Conservation (phyloP, 92 coral and sea anemone species). For the Pocillopora grandis region DNA sequence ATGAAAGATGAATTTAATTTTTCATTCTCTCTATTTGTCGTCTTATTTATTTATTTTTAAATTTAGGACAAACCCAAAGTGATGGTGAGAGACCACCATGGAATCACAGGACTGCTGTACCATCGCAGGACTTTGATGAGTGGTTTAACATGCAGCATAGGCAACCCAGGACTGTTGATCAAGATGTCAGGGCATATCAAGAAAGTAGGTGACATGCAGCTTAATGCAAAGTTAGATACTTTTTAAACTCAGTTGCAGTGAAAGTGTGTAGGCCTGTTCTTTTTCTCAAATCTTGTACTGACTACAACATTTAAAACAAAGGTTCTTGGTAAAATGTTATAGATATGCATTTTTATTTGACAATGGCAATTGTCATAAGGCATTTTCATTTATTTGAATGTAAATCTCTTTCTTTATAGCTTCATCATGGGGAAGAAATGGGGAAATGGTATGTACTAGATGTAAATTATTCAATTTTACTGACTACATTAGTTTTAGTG, state of each 20-base stretch:
- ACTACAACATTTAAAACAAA: not conserved
- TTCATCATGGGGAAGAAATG: slow-evolving; percentile 43
- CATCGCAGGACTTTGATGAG: slow-evolving; percentile 94
- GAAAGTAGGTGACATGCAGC: slow-evolving; percentile 4
- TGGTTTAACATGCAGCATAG: slow-evolving; percentile 70
- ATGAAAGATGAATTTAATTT: not conserved
- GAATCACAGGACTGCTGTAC: slow-evolving; percentile 81
- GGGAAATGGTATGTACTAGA: slow-evolving; percentile 19
- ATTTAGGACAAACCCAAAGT: slow-evolving; percentile 29
- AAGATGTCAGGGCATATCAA: not conserved
- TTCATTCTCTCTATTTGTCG: not conserved
- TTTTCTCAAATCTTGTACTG: no score
- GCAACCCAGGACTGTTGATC: slow-evolving; percentile 11
- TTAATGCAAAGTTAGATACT: no score
- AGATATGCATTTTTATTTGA: no score
- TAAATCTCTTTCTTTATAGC: slow-evolving; percentile 4
- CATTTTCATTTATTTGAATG: no score
- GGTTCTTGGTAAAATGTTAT: not conserved
- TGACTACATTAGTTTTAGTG: no score
- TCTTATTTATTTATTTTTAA: not conserved
- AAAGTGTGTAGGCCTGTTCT: no score
- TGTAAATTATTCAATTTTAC: not conserved
- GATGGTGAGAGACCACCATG: slow-evolving; percentile 55
- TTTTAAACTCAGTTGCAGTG: no score
- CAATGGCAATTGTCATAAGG: no score